These are phyloP conservation scores for Lumbricus terrestris DNA, from an alignment of 2,888 invertebrate genomes.

Conservation along the genomic window DNA sequence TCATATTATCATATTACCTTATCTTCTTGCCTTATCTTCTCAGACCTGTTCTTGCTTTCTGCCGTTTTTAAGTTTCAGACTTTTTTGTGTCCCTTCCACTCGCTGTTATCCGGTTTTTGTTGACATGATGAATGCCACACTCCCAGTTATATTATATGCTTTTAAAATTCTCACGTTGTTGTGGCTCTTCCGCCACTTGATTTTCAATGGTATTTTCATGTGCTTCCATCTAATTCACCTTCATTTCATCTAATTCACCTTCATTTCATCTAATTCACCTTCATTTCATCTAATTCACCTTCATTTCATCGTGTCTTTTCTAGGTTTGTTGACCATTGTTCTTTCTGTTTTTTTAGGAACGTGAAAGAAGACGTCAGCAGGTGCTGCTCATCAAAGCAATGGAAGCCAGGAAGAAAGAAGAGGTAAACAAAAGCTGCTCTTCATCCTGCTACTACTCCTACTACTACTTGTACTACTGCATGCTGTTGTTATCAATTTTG, in stretches of 20 bases:
- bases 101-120: background rate
- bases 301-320: background rate
- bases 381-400: conserved; percentile 83
- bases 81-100: background rate
- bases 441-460: too few relatives aligned
- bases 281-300: background rate
- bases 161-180: too few relatives aligned
- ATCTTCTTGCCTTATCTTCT: background rate
- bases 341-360: conserved; percentile 45
- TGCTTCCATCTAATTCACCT: background rate
- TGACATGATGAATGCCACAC: background rate
- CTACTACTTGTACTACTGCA: background rate
- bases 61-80: background rate
- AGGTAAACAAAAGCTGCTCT: conserved; percentile 62
- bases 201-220: background rate
- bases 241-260: background rate
- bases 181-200: background rate
- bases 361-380: conserved; percentile 68
- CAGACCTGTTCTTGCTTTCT: background rate
- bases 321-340: background rate
- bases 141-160: background rate
- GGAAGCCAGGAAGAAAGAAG: conserved; percentile 81
- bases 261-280: background rate
- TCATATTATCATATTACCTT: background rate
- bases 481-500: background rate